These are phyloP conservation scores for Pangasius larnaudii DNA, from an alignment of 2,797 vertebrate species.

Conservation along the genomic window DNA sequence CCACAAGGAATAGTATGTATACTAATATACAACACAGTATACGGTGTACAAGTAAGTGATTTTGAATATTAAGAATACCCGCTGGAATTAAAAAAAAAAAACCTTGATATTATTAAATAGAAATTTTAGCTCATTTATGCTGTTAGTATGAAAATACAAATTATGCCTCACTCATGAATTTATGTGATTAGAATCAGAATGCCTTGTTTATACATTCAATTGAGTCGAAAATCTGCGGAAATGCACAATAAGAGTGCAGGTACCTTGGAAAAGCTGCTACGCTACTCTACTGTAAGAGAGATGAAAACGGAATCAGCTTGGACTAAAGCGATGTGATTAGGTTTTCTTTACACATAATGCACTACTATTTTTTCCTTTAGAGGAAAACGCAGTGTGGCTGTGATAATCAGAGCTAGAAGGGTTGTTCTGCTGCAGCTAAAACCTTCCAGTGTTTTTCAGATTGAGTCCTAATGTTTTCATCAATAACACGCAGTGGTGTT, in stretches of 20 bases:
- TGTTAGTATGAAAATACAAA: background rate
- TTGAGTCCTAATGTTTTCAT: conserved; percentile 12
- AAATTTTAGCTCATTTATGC: background rate
- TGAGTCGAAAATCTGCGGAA: background rate
- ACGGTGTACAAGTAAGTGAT: background rate
- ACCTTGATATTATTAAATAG: background rate
- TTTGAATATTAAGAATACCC: background rate
- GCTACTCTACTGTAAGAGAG: background rate
- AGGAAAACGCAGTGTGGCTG: background rate
- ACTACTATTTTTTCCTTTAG: background rate
- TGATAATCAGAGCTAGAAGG: background rate
- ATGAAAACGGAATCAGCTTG: background rate
- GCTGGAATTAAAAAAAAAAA: background rate
- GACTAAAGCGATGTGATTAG: background rate
- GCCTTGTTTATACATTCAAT: background rate
- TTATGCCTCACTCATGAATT: too few species aligned
- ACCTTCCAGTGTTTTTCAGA: conserved; percentile 1
- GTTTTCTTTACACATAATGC: background rate
- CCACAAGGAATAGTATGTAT: background rate
- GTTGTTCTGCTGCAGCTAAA: background rate
- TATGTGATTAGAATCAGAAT: background rate
- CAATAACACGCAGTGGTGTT: background rate
- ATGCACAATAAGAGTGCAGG: background rate
- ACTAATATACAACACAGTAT: background rate
- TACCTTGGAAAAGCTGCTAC: background rate